These are phyloP conservation scores for Helicoverpa assulta DNA, from an alignment of 2,888 invertebrate species.

Conservation along the genomic window DNA sequence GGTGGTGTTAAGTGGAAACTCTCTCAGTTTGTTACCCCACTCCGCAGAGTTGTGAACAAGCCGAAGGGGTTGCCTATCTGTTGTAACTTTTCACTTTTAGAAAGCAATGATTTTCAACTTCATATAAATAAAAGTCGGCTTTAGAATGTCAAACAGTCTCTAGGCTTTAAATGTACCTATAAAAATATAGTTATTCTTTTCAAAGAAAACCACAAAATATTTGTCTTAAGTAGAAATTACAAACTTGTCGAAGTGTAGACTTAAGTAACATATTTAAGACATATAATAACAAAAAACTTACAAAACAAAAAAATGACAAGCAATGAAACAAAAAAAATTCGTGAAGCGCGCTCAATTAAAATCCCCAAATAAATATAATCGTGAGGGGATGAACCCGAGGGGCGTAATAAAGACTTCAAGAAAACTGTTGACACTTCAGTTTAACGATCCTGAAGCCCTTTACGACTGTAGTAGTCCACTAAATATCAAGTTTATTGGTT, in stretches of 20 bases:
- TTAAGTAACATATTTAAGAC: not conserved
- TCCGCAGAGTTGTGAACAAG: not conserved
- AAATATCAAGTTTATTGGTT: conserved; percentile 58
- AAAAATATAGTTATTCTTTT: too few relatives aligned
- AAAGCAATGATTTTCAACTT: conserved; percentile 1
- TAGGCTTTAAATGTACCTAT: too few relatives aligned
- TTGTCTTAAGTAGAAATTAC: not conserved
- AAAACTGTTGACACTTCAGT: conserved; percentile 53
- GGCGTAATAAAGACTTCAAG: conserved; percentile 51
- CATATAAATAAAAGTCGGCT: not conserved
- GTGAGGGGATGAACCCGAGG: conserved; percentile 48
- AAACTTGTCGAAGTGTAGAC: not conserved
- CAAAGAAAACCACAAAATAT: too few relatives aligned
- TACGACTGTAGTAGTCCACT: conserved; percentile 44
- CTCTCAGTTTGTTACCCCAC: not conserved
- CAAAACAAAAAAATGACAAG: not conserved
- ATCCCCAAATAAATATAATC: conserved; percentile 48
- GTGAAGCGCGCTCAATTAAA: conserved; percentile 4
- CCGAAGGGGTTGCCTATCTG: not conserved
- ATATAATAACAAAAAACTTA: not conserved
- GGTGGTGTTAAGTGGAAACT: conserved; percentile 9
- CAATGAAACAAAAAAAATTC: conserved; percentile 11
- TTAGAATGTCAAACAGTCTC: not conserved
- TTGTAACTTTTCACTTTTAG: not conserved
- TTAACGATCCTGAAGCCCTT: conserved; percentile 48